Evolutionary conservation across 2,888 invertebrate genomes (phyloP).

Genomic region (Dynastes maya): DNA sequence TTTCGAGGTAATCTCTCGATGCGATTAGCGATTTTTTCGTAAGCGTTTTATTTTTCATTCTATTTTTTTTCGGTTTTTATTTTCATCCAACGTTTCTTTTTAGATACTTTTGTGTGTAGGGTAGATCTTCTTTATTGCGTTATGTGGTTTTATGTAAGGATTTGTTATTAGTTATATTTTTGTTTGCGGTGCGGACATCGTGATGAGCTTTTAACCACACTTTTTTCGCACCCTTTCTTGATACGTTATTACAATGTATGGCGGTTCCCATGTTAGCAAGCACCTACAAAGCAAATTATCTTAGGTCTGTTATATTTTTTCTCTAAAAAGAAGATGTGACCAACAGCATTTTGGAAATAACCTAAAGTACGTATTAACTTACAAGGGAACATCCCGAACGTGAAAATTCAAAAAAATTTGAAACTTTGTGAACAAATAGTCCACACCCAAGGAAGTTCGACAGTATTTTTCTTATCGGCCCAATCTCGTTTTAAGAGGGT

Average conservation of each 20-base stretch:
- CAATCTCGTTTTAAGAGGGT: too few relatives aligned
- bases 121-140: background rate
- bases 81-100: conserved; percentile 17
- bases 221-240: conserved; percentile 20
- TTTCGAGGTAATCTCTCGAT: conserved; percentile 45
- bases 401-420: too few relatives aligned
- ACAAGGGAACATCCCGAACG: too few relatives aligned
- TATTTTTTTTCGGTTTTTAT: conserved; percentile 9
- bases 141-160: conserved; percentile 26
- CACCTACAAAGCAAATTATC: too few relatives aligned
- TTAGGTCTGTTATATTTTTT: background rate
- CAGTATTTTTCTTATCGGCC: too few relatives aligned
- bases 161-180: conserved; percentile 40
- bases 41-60: conserved; percentile 25
- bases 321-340: background rate
- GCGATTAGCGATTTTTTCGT: conserved; percentile 39
- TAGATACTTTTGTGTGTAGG: background rate
- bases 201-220: conserved; percentile 31
- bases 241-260: conserved; percentile 12
- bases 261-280: background rate
- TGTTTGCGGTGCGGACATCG: conserved; percentile 19
- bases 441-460: too few relatives aligned
- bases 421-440: too few relatives aligned
- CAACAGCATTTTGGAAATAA: background rate
- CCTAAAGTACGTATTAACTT: too few relatives aligned